Percentiles rank a stretch among this genome's conserved stretches.
Conservation (phyloP, 2,888 invertebrate species). For the Harpalus rufipes region DNA sequence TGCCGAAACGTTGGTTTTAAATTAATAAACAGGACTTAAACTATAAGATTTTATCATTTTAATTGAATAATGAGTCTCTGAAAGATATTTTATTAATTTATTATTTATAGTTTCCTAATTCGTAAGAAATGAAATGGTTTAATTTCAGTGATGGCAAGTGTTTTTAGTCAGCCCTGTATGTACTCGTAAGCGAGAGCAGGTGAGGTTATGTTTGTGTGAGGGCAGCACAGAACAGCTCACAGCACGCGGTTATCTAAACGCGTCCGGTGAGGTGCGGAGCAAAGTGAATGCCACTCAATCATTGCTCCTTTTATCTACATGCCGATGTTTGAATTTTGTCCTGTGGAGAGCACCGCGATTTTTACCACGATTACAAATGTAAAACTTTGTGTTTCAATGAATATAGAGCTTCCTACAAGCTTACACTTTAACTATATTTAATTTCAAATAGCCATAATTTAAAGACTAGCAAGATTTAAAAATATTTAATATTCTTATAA, state of each 20-base stretch:
- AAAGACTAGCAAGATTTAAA: no score
- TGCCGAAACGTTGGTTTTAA: no score
- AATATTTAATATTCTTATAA: no score
- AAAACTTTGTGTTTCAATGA: neutral
- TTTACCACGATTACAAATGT: neutral
- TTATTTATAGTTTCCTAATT: no score
- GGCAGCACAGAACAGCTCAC: neutral
- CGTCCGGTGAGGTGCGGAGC: slow-evolving; percentile 19
- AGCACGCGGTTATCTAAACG: slow-evolving; percentile 43
- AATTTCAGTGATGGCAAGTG: neutral
- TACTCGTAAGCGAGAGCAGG: slow-evolving; percentile 2
- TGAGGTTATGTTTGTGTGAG: slow-evolving; percentile 25
- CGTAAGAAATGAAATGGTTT: neutral
- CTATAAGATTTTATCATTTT: no score
- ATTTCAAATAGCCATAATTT: no score
- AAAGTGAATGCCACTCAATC: slow-evolving; percentile 45
- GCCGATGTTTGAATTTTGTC: slow-evolving; percentile 58
- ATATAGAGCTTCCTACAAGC: neutral
- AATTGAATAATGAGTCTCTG: no score
- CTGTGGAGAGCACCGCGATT: neutral
- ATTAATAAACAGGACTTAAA: no score
- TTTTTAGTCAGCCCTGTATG: neutral
- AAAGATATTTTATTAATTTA: no score
- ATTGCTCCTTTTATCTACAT: slow-evolving; percentile 56
- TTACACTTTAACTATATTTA: no score